A percentile compares a stretch with the other conserved stretches of the same genome.
phyloP scores from a whole-genome alignment of 1,140 invertebrate species.

The Caerostris extrusa region DNA sequence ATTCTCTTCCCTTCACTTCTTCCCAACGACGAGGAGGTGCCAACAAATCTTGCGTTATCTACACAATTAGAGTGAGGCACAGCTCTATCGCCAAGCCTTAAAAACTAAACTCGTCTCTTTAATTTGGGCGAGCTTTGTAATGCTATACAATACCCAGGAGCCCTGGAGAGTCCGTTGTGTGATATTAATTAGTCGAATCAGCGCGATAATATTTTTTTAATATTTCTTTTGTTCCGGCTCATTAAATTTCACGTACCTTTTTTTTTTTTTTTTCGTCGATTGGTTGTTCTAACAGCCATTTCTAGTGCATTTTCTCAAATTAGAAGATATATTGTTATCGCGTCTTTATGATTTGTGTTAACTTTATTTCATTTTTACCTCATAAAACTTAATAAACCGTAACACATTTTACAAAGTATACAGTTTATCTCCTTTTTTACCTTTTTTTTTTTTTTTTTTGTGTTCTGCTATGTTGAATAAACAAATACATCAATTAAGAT shows the following conservation, averaged over 20 bases:
- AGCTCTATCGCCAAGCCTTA: not conserved
- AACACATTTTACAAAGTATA: too few relatives aligned
- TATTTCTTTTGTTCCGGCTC: not conserved
- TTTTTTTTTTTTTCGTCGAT: not conserved
- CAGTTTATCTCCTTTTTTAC: too few relatives aligned
- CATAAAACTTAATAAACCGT: too few relatives aligned
- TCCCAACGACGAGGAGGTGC: too few relatives aligned
- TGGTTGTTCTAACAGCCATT: not conserved
- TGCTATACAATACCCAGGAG: not conserved
- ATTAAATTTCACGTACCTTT: not conserved
- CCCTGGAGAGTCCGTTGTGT: not conserved
- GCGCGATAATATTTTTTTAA: constrained; percentile 9
- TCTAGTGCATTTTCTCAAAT: not conserved
- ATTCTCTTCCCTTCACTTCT: not conserved
- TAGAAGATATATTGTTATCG: too few relatives aligned
- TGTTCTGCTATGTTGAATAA: too few relatives aligned
- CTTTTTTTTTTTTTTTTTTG: too few relatives aligned
- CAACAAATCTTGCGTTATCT: constrained; percentile 1
- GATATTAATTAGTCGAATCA: constrained; percentile 39
- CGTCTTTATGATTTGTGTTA: too few relatives aligned
- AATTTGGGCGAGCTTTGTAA: not conserved
- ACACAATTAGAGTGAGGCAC: not conserved
- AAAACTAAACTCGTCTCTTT: not conserved
- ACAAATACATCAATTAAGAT: too few relatives aligned
- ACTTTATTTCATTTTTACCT: too few relatives aligned